Evolutionary conservation across 2,888 invertebrate species (phyloP), one percentile per base, ranked within the genome.

Genomic region (Marronus borbonicus): DNA sequence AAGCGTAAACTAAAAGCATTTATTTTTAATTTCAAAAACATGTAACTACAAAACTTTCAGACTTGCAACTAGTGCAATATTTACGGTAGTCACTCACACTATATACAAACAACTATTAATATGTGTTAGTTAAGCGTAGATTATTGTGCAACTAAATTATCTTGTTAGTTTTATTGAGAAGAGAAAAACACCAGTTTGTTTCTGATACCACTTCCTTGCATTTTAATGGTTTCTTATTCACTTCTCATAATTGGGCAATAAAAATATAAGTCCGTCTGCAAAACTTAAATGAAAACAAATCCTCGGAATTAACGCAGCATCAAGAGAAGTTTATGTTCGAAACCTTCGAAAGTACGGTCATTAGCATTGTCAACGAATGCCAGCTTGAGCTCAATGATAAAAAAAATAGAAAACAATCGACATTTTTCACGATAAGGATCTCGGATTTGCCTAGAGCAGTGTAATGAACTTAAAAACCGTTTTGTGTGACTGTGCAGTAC

Each of bases 401-500:
- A 55, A 55, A 55, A 55, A 24, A 20, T 55, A 55, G 55, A 55
- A 55, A 55, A 55, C 55, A 55, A 55, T 55, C 20, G 55, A 17
- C 55, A 55, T 55, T 55, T 55, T 55, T 55, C 3, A 20, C 17
- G 55, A 55, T 55, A 55, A 55, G 55, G 24, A 55, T 55, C 55
- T 55, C 20, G 55, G 20, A 8, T 55, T 55, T 55, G 55, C 55
- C 55, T 55, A 55, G 20, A 55, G 55, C 55, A 7, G 55, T 17
- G 52, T 55, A 55, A 55, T 55, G 10, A 55, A 55, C 20, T 55
- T 20, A 44, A 44, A 31, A 10, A 44, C 44, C 44, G 44, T 12
- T 44, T 44, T 12, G 44, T 44, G 8, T 44, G 44, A 44, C 44
- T 44, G 12, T 12, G 44, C 44, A 44, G 44, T 12, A 44, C 8